Evolutionary conservation across 2,888 invertebrate species (phyloP).

Genomic region (Biston stratarius): DNA sequence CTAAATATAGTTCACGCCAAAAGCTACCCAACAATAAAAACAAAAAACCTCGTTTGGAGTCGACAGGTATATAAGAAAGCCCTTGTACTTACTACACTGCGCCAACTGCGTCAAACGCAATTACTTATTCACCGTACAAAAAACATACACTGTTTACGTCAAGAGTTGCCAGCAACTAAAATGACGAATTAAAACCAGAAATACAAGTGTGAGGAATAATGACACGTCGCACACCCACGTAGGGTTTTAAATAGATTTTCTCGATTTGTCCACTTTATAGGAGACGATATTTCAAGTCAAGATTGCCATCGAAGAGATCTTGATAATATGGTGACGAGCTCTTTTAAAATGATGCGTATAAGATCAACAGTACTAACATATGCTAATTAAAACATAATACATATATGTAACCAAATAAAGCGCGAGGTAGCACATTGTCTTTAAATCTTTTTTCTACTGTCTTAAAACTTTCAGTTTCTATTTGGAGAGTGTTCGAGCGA

Average conservation of each 20-base stretch:
- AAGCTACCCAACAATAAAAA: background rate
- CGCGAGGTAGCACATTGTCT: constrained; percentile 20
- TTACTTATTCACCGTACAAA: constrained; percentile 38
- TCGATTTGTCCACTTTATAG: constrained; percentile 32
- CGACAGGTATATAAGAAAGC: background rate
- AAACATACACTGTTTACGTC: constrained; percentile 44
- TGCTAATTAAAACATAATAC: constrained; percentile 54
- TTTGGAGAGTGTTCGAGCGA: background rate
- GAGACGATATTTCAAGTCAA: constrained; percentile 28
- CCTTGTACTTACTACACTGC: constrained; percentile 22
- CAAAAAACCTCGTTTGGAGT: background rate
- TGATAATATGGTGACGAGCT: constrained; percentile 46
- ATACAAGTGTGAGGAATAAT: constrained; percentile 59
- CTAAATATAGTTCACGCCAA: background rate
- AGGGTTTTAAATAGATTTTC: constrained; percentile 62
- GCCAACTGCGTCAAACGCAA: constrained; percentile 52
- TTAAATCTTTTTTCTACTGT: background rate
- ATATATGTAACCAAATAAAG: constrained; percentile 34
- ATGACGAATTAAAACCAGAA: constrained; percentile 65
- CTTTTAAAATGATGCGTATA: constrained; percentile 47
- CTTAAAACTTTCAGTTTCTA: background rate
- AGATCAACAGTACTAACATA: constrained; percentile 39
- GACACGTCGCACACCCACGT: constrained; percentile 66
- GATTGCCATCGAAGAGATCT: constrained; percentile 43
- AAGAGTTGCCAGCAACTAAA: constrained; percentile 60